Percentiles rank a stretch among this genome's conserved stretches.
phyloP scores from a whole-genome alignment of 1,140 invertebrate species.

The Chionoecetes opilio region DNA sequence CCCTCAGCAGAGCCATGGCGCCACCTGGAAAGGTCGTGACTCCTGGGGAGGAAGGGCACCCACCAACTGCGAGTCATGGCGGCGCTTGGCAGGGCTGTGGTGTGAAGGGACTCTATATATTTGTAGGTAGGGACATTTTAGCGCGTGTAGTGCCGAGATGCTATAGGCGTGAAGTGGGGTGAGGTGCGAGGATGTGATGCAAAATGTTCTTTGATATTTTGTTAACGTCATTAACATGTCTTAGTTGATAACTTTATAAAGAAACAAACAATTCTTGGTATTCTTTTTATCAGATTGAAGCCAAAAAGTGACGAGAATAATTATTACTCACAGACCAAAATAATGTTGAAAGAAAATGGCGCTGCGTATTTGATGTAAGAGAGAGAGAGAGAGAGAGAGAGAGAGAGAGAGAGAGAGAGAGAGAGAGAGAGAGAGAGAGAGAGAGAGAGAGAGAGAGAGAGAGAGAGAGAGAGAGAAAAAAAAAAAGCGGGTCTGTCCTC shows the following conservation, averaged over 20 bases:
- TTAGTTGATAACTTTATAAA: neutral
- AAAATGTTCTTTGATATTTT: no score
- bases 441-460: constrained; percentile 27
- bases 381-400: neutral
- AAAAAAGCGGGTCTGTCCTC: neutral
- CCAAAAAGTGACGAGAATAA: neutral
- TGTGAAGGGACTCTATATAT: no score
- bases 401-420: constrained; percentile 18
- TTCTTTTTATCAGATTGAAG: neutral
- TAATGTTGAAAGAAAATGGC: neutral
- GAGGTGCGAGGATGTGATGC: no score
- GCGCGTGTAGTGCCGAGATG: no score
- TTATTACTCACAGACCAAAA: neutral
- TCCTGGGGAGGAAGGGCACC: neutral
- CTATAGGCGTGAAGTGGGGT: no score
- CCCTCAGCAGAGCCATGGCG: neutral
- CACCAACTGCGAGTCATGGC: neutral
- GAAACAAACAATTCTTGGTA: neutral
- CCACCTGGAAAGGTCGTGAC: neutral
- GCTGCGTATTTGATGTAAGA: no score
- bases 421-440: neutral
- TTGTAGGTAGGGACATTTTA: no score
- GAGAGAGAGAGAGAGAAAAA: constrained; percentile 5
- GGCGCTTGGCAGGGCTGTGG: neutral
- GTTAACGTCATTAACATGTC: neutral